These are phyloP conservation scores for Sisor rabdophorus DNA, from an alignment of 2,113 vertebrate genomes.

Conservation along the genomic window DNA sequence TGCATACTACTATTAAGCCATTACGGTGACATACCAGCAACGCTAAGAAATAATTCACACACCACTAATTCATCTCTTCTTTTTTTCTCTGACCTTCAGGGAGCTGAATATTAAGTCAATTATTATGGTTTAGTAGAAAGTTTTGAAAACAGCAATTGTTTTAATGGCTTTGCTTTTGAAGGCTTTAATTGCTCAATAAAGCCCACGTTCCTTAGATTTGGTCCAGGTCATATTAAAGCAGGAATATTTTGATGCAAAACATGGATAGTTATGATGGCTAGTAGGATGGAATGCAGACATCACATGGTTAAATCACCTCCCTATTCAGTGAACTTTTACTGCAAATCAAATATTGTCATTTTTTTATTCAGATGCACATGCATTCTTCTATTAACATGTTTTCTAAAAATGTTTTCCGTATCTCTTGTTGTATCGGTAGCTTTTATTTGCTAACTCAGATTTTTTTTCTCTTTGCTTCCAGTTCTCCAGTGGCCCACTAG, in stretches of 20 bases:
- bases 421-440: constrained; percentile 21
- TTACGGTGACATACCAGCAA: constrained; percentile 13
- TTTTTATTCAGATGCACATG: background rate
- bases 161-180: constrained; percentile 17
- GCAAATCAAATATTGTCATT: constrained; percentile 14
- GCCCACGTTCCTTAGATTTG: constrained; percentile 23
- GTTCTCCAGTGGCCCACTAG: constrained; percentile 55
- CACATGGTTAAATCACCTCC: constrained; percentile 4
- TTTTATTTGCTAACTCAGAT: constrained; percentile 42
- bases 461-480: background rate
- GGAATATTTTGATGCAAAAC: constrained; percentile 17
- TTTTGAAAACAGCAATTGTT: constrained; percentile 26
- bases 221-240: background rate
- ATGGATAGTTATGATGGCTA: constrained; percentile 31
- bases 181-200: constrained; percentile 28
- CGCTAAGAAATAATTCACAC: background rate
- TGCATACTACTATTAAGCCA: constrained; percentile 10
- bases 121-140: background rate
- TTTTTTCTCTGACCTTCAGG: constrained; percentile 20
- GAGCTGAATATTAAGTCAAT: constrained; percentile 18
- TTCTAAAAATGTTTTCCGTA: constrained; percentile 32
- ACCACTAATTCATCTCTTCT: background rate
- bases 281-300: background rate
- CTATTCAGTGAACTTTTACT: constrained; percentile 7
- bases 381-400: constrained; percentile 17